Evolutionary conservation across 2,888 invertebrate genomes (phyloP), one percentile per base, ranked within the genome.

Genomic region (Patella caerulea): DNA sequence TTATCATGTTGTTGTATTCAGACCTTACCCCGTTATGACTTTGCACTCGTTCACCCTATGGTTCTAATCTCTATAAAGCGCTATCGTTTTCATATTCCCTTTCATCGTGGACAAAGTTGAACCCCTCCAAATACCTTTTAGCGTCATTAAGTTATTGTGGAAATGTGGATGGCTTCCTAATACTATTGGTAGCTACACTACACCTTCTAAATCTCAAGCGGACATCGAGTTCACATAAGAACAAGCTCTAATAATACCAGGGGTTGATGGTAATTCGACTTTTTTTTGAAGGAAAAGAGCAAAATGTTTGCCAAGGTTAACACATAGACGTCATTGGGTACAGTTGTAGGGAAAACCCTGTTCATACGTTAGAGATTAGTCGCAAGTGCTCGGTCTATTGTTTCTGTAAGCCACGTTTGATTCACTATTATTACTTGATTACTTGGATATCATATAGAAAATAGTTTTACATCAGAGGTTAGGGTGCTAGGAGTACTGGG

Each of bases 11-110:
- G 65, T 65, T 65, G 65, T 65, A 65, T 65, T 65, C 65, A 65
- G 24, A 65, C 45, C 45, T 45, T 65, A 65, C 19, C 65, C 65
- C 19, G 65, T 65, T 65, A 65, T 65, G 65, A 65, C 65, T 65
- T 65, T 65, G 65, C 65, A 65, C 65, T 65, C 65, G 65, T 65
- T 65, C 65, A 65, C 65, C 65, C 65, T 65, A 65, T 65, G 65
- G 65, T 65, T 65, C 19, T 24, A 65, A 65, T 65, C 65, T 65
- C 45, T 45, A 45, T 45, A 45, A 45, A 45, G 45, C 45, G 45
- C 45, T 45, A 45, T 45, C 65, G 24, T 65, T 65, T 65, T 65
- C 11, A 24, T 24, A 12, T 65, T 65, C 24, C 65, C 24, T 65
- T 65, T 65, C 65, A 65, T 65, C 24, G 65, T 65, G 65, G 65